Percentiles rank a stretch among this genome's conserved stretches.
Conservation (phyloP, 2,888 invertebrate genomes). For the Leptopilina drosophilae region DNA sequence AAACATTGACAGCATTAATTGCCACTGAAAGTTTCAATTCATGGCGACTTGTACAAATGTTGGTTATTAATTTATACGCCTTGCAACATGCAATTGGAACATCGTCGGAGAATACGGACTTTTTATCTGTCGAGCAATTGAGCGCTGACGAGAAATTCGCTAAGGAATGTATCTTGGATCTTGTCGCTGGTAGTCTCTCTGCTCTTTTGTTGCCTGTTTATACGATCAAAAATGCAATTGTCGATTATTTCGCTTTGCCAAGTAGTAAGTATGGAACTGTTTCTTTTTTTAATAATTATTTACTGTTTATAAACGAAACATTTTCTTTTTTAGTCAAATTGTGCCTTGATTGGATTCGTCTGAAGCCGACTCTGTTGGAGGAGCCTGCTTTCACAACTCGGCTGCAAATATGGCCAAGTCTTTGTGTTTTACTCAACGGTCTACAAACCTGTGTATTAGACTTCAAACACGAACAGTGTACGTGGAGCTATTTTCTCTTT, state of each 20-base stretch:
- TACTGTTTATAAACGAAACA: neutral
- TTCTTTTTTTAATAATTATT: neutral
- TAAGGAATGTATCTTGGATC: constrained; percentile 80
- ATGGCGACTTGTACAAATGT: constrained; percentile 88
- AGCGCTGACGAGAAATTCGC: constrained; percentile 81
- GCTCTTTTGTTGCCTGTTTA: constrained; percentile 85
- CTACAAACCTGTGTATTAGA: constrained; percentile 79
- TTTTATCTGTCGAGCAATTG: constrained; percentile 77
- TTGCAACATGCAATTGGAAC: constrained; percentile 80
- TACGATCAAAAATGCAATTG: constrained; percentile 82
- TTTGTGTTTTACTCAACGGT: constrained; percentile 86
- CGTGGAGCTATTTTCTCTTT: constrained; percentile 64
- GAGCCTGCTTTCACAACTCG: constrained; percentile 80
- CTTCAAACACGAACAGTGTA: constrained; percentile 79
- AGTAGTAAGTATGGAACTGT: constrained; percentile 79
- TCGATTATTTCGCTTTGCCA: constrained; percentile 84
- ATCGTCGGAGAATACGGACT: constrained; percentile 70
- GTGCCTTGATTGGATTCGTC: constrained; percentile 85
- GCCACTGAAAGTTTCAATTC: constrained; percentile 88
- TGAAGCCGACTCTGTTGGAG: constrained; percentile 79
- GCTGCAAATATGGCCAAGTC: constrained; percentile 87
- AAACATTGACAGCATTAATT: constrained; percentile 86
- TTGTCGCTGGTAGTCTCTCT: constrained; percentile 83
- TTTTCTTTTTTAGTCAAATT: constrained; percentile 82
- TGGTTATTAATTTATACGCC: constrained; percentile 86